A percentile compares a stretch with the other conserved stretches of the same genome.
Evolutionary conservation across 1,140 invertebrate genomes (phyloP).

Genomic region (Hestina assimilis): DNA sequence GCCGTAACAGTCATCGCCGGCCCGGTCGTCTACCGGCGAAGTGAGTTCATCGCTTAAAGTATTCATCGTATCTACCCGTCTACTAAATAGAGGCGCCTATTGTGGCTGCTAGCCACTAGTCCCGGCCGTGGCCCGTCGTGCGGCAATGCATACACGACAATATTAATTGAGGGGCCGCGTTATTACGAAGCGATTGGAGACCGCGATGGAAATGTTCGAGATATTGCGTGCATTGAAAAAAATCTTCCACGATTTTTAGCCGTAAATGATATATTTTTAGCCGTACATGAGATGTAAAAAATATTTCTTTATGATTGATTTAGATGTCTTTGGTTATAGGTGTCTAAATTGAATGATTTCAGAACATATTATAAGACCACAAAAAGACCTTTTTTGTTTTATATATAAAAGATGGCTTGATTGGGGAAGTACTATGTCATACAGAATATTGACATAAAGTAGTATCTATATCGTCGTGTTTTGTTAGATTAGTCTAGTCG

Average conservation of each 20-base stretch:
- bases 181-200: conserved; percentile 37
- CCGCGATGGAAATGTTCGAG: conserved; percentile 41
- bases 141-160: conserved; percentile 37
- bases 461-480: too few species aligned
- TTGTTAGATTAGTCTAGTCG: too few species aligned
- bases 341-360: too few species aligned
- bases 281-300: background rate
- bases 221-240: conserved; percentile 42
- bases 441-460: too few species aligned
- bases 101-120: conserved; percentile 17
- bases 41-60: conserved; percentile 30
- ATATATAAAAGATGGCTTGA: too few species aligned
- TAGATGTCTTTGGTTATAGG: too few species aligned
- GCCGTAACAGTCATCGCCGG: conserved; percentile 11
- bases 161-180: conserved; percentile 54
- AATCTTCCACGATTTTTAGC: conserved; percentile 39
- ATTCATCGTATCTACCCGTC: conserved; percentile 3
- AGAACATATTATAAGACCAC: too few species aligned
- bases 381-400: too few species aligned
- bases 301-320: background rate
- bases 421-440: too few species aligned
- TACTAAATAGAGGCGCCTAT: conserved; percentile 15
- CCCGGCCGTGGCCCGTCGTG: conserved; percentile 27
- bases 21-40: conserved; percentile 10
- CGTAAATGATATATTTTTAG: conserved; percentile 12